Conservation (phyloP, 2,888 invertebrate genomes). For the Cephus spinipes region DNA sequence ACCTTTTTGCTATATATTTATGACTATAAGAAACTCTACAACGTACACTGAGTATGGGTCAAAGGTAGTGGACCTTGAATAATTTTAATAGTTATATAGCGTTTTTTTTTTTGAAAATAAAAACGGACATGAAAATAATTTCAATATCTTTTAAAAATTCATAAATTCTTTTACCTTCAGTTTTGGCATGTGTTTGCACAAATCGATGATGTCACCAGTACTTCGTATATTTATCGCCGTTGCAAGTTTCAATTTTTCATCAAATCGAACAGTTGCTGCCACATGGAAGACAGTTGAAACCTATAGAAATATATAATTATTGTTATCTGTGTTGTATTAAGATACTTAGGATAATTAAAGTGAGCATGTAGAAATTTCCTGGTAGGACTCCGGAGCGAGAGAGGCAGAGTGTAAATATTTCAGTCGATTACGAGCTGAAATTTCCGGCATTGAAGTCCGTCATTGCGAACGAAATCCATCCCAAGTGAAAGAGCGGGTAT, state of each 20-base stretch:
- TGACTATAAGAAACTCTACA: not conserved
- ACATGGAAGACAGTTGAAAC: slow-evolving; percentile 76
- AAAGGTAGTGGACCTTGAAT: not conserved
- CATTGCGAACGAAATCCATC: not conserved
- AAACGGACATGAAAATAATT: not conserved
- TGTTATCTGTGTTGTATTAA: not conserved
- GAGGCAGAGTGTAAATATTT: not conserved
- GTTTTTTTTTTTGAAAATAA: not conserved
- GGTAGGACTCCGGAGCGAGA: not conserved
- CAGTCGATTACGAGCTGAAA: not conserved
- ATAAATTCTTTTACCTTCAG: slow-evolving; percentile 69
- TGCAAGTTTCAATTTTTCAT: slow-evolving; percentile 77
- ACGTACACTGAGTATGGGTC: not conserved
- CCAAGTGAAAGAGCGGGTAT: not conserved
- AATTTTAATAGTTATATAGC: not conserved
- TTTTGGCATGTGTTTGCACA: slow-evolving; percentile 75
- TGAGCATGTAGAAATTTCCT: not conserved
- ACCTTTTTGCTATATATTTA: not conserved
- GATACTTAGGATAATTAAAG: not conserved
- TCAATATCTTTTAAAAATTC: not conserved
- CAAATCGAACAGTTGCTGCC: slow-evolving; percentile 82
- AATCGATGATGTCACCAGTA: slow-evolving; percentile 73
- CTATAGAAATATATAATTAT: slow-evolving; percentile 13
- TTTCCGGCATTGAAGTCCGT: not conserved
- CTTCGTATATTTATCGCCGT: slow-evolving; percentile 78